Conservation (phyloP, 1,140 invertebrate species). For the Drepana arcuata region DNA sequence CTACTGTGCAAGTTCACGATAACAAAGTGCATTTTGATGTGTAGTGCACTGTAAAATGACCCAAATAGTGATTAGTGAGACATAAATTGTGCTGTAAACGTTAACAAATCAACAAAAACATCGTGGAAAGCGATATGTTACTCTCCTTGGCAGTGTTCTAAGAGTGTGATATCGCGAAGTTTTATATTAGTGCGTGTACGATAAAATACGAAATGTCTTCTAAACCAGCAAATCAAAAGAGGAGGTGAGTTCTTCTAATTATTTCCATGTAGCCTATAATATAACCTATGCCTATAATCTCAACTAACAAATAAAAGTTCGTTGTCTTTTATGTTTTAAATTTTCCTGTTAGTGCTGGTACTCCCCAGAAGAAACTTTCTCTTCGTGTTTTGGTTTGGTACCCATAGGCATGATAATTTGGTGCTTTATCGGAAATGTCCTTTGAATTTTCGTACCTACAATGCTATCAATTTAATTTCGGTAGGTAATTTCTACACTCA, state of each 20-base stretch:
- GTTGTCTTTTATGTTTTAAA: background rate
- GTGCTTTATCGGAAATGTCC: no score
- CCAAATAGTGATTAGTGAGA: constrained; percentile 49
- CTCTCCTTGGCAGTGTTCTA: constrained; percentile 72
- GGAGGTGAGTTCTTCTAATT: constrained; percentile 39
- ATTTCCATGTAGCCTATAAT: constrained; percentile 2
- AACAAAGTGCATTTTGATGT: constrained; percentile 61
- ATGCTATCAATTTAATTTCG: no score
- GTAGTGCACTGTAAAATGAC: constrained; percentile 65
- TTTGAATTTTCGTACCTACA: no score
- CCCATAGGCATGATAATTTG: no score
- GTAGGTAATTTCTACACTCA: no score
- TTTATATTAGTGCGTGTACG: constrained; percentile 53
- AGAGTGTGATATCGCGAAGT: constrained; percentile 69
- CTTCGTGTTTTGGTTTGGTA: constrained; percentile 3
- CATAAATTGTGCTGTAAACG: constrained; percentile 30
- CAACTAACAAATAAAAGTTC: background rate
- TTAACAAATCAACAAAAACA: constrained; percentile 29
- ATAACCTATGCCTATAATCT: constrained; percentile 4
- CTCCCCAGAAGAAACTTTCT: constrained; percentile 12
- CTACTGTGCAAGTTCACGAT: constrained; percentile 60
- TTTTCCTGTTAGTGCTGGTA: constrained; percentile 11
- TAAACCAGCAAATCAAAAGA: constrained; percentile 60
- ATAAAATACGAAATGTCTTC: constrained; percentile 60
- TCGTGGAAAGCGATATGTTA: constrained; percentile 63